Conservation (phyloP, 2,888 invertebrate species). For the Mythimna impura region DNA sequence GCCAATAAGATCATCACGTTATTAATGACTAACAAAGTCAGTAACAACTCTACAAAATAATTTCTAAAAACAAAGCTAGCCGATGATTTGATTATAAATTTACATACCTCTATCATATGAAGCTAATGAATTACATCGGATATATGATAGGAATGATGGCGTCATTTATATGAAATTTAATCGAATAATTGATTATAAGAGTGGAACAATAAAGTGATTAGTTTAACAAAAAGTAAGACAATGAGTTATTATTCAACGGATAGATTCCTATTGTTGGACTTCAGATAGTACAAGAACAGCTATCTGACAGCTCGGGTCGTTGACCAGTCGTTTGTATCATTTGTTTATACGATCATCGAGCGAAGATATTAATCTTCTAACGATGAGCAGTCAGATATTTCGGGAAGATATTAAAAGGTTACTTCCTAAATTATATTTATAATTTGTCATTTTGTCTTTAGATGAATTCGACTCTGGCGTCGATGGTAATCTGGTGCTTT, state of each 20-base stretch:
- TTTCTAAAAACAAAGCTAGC: slow-evolving; percentile 70
- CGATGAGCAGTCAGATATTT: slow-evolving; percentile 85
- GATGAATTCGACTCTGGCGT: slow-evolving; percentile 65
- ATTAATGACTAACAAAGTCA: slow-evolving; percentile 70
- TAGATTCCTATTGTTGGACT: slow-evolving; percentile 85
- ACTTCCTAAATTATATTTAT: slow-evolving; percentile 79
- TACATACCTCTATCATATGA: slow-evolving; percentile 69
- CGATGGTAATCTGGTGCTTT: slow-evolving; percentile 67
- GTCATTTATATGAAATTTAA: slow-evolving; percentile 88
- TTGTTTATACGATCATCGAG: slow-evolving; percentile 87
- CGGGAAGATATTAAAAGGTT: slow-evolving; percentile 79
- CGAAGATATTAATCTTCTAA: slow-evolving; percentile 85
- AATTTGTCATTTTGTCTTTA: slow-evolving; percentile 79
- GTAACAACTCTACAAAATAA: slow-evolving; percentile 69
- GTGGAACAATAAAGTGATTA: slow-evolving; percentile 90
- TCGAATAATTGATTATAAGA: slow-evolving; percentile 90
- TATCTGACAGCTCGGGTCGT: slow-evolving; percentile 82
- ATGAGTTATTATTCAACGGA: slow-evolving; percentile 89
- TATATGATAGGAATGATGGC: slow-evolving; percentile 82
- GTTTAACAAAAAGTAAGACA: slow-evolving; percentile 89
- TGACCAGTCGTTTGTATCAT: slow-evolving; percentile 85
- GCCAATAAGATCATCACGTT: slow-evolving; percentile 65
- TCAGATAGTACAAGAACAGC: slow-evolving; percentile 77
- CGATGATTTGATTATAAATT: slow-evolving; percentile 73
- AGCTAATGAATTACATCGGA: slow-evolving; percentile 82